Conservation (phyloP, 2,113 vertebrate species). For the Semicossyphus pulcher region DNA sequence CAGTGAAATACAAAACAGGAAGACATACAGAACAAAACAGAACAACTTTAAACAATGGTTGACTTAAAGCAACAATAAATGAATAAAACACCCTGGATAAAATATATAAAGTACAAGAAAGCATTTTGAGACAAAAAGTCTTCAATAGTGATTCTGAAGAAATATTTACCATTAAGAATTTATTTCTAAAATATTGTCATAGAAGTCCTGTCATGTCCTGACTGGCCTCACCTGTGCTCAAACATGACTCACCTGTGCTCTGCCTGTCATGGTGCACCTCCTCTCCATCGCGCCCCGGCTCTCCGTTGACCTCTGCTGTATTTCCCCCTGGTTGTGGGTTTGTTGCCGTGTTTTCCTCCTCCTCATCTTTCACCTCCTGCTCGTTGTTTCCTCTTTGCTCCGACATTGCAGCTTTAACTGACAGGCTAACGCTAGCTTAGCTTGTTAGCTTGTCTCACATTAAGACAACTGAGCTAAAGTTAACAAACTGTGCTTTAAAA, state of each 20-base stretch:
- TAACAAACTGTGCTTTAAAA: not conserved
- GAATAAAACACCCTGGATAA: too few relatives aligned
- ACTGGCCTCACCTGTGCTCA: not conserved
- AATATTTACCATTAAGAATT: too few relatives aligned
- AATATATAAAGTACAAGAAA: too few relatives aligned
- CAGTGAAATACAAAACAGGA: too few relatives aligned
- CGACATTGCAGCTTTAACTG: conserved; percentile 4
- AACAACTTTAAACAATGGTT: too few relatives aligned
- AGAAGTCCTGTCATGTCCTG: not conserved
- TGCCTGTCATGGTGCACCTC: not conserved
- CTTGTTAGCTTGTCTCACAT: not conserved
- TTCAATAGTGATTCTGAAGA: too few relatives aligned
- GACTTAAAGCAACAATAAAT: too few relatives aligned
- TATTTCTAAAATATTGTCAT: too few relatives aligned
- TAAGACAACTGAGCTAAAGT: not conserved
- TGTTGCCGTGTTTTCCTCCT: not conserved
- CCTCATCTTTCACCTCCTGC: not conserved
- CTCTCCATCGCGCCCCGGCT: not conserved
- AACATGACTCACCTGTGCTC: conserved; percentile 9
- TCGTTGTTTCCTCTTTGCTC: not conserved
- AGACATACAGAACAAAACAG: too few relatives aligned
- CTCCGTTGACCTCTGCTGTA: conserved; percentile 15
- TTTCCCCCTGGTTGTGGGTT: not conserved
- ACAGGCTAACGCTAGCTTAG: not conserved
- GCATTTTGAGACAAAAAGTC: too few relatives aligned